Conservation (phyloP, 2,113 vertebrate genomes). For the Acrocephalus arundinaceus region DNA sequence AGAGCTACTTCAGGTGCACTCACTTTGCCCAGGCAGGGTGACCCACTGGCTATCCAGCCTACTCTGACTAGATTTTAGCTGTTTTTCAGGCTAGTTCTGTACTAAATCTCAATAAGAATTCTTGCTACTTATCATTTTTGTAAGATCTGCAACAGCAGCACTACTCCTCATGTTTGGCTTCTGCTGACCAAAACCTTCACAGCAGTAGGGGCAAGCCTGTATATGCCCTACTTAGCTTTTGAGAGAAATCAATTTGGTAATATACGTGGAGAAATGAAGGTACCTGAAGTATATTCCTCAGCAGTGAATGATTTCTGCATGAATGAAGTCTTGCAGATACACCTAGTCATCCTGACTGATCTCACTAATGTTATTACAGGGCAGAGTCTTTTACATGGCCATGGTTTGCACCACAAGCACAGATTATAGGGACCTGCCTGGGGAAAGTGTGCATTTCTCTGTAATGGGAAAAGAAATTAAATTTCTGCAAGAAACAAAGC, state of each 20-base stretch:
- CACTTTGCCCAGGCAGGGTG: not conserved
- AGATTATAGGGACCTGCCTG: not conserved
- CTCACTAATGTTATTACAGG: not conserved
- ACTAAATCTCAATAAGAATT: not conserved
- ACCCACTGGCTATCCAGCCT: not conserved
- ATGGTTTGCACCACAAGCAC: not conserved
- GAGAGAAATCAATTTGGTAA: not conserved
- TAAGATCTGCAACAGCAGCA: not conserved
- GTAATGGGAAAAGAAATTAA: conserved; percentile 4
- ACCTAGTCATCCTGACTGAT: not conserved
- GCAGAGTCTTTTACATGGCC: not conserved
- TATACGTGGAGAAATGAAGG: not conserved
- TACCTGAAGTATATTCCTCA: not conserved
- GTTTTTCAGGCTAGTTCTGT: not conserved
- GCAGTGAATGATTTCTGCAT: not conserved
- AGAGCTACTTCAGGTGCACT: not conserved
- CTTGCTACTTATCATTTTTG: fast-evolving
- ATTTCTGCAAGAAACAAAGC: not conserved
- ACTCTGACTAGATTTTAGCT: not conserved
- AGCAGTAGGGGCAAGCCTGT: not conserved
- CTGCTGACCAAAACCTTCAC: not conserved
- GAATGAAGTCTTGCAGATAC: not conserved
- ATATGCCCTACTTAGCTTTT: not conserved
- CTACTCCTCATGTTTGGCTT: not conserved
- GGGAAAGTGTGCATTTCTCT: not conserved